Base-by-base conservation (phyloP, 2,797 vertebrate genomes). In the Serranus cabrilla region DNA sequence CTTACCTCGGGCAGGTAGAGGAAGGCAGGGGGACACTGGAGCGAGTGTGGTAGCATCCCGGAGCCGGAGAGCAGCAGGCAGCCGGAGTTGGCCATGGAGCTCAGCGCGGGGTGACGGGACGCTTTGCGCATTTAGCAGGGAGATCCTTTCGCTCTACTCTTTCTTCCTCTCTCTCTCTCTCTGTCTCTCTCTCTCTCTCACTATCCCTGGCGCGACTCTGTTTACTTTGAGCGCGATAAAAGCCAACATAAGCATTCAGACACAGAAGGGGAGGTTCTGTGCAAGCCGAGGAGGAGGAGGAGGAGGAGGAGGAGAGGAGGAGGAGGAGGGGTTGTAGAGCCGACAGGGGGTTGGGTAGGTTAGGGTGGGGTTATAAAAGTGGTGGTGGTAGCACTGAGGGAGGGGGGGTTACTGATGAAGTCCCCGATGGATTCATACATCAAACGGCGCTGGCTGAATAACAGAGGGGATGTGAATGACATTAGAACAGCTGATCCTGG, bases 1-100 rank as follows among this genome's bases (percentile, higher is more conserved):
- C 97, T 97, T 97, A 99, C 97, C 97, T 98, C 97, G 92, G 96
- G 96, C 94, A 98, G 97, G 96, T 97, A 99, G 95, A 99, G 97
- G 96, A 98, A 98, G 83, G 97, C 96, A 63, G 97, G 95, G 87
- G 97, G 96, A 84, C 97, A 97, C 90, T 97, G 96, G 84, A 97
- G 95, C 83, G 97, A 95, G 94, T 96, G 97, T 87, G 97, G 97
- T 91, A 98, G 96, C 97, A 98, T 97, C 94, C 96, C 96, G 83
- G 97, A 95, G 94, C 96, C 94, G 95, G 97, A 96, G 94, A 98
- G 96, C 94, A 99, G 96, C 94, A 98, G 95, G 93, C 97, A 98
- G 96, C 97, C 97, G 79, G 97, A 98, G 97, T 97, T 98, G 94
- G 97, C 97, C 97, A 99, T 99, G 94, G 97, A 98, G 96, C 97